Evolutionary conservation across 2,797 vertebrate species (phyloP).

Genomic region (Petrocephalus schoutedeni): DNA sequence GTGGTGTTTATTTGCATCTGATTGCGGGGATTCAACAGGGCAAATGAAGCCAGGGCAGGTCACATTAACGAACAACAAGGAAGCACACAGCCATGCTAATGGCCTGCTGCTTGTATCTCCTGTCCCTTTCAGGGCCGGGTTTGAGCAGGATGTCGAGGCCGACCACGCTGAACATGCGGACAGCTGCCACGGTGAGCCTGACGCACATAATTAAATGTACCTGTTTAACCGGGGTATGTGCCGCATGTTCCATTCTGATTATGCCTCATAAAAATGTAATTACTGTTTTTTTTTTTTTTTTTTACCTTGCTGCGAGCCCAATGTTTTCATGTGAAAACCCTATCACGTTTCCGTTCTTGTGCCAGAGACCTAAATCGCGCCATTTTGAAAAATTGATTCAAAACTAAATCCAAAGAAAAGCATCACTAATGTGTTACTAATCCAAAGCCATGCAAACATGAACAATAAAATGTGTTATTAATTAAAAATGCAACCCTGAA

Average conservation of each 20-base stretch:
- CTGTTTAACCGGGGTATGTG: background rate
- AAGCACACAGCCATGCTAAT: background rate
- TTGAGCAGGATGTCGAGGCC: constrained; percentile 67
- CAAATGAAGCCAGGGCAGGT: background rate
- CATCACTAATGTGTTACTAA: background rate
- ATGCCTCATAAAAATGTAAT: background rate
- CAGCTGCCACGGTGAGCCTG: constrained; percentile 65
- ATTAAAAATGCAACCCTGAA: background rate
- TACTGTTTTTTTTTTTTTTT: background rate
- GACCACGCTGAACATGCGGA: constrained; percentile 42
- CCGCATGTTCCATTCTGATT: background rate
- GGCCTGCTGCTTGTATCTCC: background rate
- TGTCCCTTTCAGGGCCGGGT: constrained; percentile 57
- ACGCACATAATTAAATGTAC: background rate
- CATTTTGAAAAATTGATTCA: background rate
- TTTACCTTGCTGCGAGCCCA: background rate
- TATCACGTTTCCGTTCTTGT: background rate
- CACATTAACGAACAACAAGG: background rate
- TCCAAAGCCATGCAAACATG: background rate
- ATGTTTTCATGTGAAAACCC: background rate
- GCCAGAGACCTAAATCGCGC: background rate
- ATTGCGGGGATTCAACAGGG: background rate
- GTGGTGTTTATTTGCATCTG: background rate
- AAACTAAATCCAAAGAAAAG: background rate
- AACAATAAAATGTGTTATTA: background rate